These are phyloP conservation scores for Prochilodus magdalenae DNA, from an alignment of 2,113 vertebrate species.

Conservation along the genomic window DNA sequence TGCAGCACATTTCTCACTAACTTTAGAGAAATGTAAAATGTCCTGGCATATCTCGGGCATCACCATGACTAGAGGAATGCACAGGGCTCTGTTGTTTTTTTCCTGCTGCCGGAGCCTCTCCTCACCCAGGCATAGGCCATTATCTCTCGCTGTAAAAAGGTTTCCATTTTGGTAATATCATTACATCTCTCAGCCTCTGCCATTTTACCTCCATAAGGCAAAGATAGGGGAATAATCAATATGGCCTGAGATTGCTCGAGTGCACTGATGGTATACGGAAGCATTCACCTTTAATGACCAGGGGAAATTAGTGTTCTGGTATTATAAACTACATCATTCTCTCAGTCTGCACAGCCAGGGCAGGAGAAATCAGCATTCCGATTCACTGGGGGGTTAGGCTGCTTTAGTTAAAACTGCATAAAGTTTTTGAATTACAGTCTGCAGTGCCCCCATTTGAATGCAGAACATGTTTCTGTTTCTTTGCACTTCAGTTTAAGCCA, in stretches of 20 bases:
- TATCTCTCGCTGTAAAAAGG: slow-evolving; percentile 60
- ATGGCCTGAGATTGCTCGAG: slow-evolving; percentile 68
- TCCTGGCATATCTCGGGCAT: slow-evolving; percentile 5
- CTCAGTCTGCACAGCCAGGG: not conserved
- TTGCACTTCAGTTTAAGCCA: not conserved
- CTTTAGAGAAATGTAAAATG: slow-evolving; percentile 25
- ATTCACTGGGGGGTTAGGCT: not conserved
- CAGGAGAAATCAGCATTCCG: not conserved
- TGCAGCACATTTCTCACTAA: slow-evolving; percentile 15
- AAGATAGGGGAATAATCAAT: slow-evolving; percentile 71
- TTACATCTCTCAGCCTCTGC: slow-evolving; percentile 68
- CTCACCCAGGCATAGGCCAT: slow-evolving; percentile 47
- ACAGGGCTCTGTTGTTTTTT: slow-evolving; percentile 26
- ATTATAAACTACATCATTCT: slow-evolving; percentile 35
- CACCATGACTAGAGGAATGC: slow-evolving; percentile 6
- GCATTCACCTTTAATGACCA: slow-evolving; percentile 65
- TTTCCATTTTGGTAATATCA: slow-evolving; percentile 65
- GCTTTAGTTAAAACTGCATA: not conserved
- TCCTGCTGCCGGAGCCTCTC: slow-evolving; percentile 3
- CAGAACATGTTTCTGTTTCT: not conserved
- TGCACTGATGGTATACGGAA: slow-evolving; percentile 64
- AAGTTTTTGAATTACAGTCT: slow-evolving; percentile 5
- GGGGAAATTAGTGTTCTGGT: slow-evolving; percentile 24
- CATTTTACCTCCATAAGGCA: slow-evolving; percentile 60
- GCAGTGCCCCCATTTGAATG: not conserved